Evolutionary conservation across 1,140 invertebrate species (phyloP).

Genomic region (Nomia melanderi): DNA sequence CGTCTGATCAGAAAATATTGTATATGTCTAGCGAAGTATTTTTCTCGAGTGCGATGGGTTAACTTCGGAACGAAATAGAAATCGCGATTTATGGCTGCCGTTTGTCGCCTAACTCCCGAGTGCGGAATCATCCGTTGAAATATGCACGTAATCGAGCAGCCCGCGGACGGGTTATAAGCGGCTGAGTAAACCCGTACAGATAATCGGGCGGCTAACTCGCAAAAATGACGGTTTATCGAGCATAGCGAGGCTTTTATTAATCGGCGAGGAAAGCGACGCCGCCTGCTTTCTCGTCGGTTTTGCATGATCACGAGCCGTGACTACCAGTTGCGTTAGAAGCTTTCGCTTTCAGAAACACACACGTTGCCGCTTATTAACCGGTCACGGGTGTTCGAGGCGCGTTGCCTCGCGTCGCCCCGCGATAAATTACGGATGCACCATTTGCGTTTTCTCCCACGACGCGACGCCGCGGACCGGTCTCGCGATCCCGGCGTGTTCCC

Average conservation of each 20-base stretch:
- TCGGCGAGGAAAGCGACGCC: slow-evolving; percentile 53
- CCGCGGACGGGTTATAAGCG: no score
- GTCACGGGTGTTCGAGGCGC: background rate
- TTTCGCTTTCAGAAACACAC: slow-evolving; percentile 58
- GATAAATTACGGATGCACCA: slow-evolving; percentile 14
- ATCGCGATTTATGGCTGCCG: no score
- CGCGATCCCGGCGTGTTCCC: background rate
- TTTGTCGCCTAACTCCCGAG: no score
- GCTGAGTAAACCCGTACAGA: background rate
- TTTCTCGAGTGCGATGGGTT: no score
- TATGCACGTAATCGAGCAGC: no score
- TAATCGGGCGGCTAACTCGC: background rate
- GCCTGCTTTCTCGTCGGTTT: slow-evolving; percentile 55
- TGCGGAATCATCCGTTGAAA: no score
- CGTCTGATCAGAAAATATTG: no score
- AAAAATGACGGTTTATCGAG: slow-evolving; percentile 30
- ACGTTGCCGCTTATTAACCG: slow-evolving; percentile 49
- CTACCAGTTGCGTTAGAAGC: slow-evolving; percentile 40
- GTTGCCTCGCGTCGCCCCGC: background rate
- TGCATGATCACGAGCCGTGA: slow-evolving; percentile 61
- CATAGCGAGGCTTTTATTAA: slow-evolving; percentile 24
- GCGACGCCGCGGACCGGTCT: background rate
- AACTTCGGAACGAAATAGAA: no score
- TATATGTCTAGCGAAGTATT: no score
- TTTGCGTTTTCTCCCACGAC: slow-evolving; percentile 7